Base-by-base conservation (phyloP, 2,113 vertebrate species). In the Myotis davidii region DNA sequence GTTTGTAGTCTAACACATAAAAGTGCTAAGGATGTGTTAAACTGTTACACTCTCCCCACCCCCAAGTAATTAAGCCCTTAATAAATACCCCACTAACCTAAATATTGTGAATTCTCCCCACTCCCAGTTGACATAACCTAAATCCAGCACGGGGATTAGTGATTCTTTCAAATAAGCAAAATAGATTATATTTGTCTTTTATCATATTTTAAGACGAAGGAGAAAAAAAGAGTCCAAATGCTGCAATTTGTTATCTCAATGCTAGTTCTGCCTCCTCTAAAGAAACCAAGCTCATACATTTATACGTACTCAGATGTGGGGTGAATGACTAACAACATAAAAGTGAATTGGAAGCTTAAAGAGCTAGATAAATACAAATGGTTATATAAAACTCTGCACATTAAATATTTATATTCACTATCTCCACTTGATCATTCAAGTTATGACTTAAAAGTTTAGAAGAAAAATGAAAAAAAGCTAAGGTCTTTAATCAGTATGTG, bases 391-490 rank as follows among this genome's bases (percentile, higher is more conserved):
- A 87, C 65, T 93, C 56, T 61, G 48, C 74, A 67, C 84, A 27
- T 91, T 93, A 93, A 94, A 64, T 83, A 93, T 89, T 90, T 91
- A 85, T 88, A 79, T 83, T 97, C 94, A 88, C 37, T 27, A 73
- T 65, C 69, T 96, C 48, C 23, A 5, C 85, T 90, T 93, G 74
- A 69, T 78, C 23, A 16, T 83, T 92, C 37, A 17, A 48, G 27
- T 56, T 88, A 61, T 83, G 45, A 27, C 67, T 96, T 96, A 83
- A 79, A 93, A 91, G 83, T 84, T 64, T 67, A 90, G 69, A 13
- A 85, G 48, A 79, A 93, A 94, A 91, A 74, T 77, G 45, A 42
- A 59, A 92, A 92, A 77, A 85, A 81, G 56, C 21, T 67, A 64
- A 52, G 56, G 6, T 73, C 27, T 90, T 85, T 93, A 92, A 86